Evolutionary conservation across 2,113 vertebrate genomes (phyloP), one percentile per base, ranked within the genome.

Genomic region (Narcine bancroftii): DNA sequence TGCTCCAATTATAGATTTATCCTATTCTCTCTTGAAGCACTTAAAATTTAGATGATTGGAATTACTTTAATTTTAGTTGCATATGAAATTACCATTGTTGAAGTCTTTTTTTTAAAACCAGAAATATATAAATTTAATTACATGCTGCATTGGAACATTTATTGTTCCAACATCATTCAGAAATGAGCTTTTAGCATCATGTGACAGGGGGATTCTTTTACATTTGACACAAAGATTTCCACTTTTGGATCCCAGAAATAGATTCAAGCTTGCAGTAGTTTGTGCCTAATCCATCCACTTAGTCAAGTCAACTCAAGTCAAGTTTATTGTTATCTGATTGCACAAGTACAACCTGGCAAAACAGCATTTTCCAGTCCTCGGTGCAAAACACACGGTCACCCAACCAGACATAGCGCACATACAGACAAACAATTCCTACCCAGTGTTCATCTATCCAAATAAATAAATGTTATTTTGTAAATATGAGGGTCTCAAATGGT

Each of bases 81-180:
- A 39, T 9, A n/a, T 17, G 56, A 87, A 63, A 63, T 87, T 87
- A 79, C 56, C 50, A 60, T 60, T 39, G 53, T 56, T 60, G 53
- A 60, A 36, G 21, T 63, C 81, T 56, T 87, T 60, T n/a, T n/a
- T n/a, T n/a, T n/a, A n/a, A n/a, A n/a, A 87, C 53, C 81, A 87
- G 53, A 60, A n/a, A 63, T 15, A 53, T 33, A 53, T 87, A 36
- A 87, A 63, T 36, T 6, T 60, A 87, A 87, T 87, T 87, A 87
- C 17, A 87, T 63, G n/a, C 81, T 36, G 15, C 81, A 60, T 85
- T 85, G 33, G 81, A 60, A 60, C 53, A 3, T 85, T 5, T 85
- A 60, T 85, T 85, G 53, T 85, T 85, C 53, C 33, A 5, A 63
- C 81, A 60, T 63, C 50, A 56, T n/a, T 56, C 53, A 87, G 33